Evolutionary conservation across 2,888 invertebrate species (phyloP).

Genomic region (Phrixothrix hirtus): DNA sequence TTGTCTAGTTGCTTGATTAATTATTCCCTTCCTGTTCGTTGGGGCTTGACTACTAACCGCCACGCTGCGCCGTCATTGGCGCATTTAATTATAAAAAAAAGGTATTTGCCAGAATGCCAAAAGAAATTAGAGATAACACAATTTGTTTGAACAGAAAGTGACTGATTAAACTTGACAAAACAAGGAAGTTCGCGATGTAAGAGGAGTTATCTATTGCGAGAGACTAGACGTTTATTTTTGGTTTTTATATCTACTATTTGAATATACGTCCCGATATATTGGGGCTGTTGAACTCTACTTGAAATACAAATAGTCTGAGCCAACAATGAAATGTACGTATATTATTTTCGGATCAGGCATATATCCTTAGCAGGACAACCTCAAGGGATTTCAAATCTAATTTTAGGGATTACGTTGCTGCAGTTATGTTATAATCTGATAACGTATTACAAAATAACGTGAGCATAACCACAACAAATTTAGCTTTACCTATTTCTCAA

Average conservation of each 20-base stretch:
- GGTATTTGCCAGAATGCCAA: too few species aligned
- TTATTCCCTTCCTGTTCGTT: background rate
- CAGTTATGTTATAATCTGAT: too few species aligned
- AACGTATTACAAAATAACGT: too few species aligned
- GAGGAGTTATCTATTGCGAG: conserved; percentile 17
- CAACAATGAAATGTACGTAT: conserved; percentile 28
- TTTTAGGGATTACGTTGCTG: too few species aligned
- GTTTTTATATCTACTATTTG: conserved; percentile 24
- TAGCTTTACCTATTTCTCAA: too few species aligned
- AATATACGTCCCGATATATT: conserved; percentile 10
- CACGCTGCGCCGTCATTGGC: too few species aligned
- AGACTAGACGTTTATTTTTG: conserved; percentile 19
- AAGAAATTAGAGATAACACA: too few species aligned
- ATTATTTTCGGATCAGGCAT: conserved; percentile 18
- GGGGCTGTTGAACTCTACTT: conserved; percentile 24
- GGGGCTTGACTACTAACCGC: background rate
- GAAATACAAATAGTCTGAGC: conserved; percentile 18
- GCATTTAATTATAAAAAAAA: too few species aligned
- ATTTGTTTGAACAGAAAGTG: too few species aligned
- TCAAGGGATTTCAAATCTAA: too few species aligned
- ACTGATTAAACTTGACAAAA: too few species aligned
- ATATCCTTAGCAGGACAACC: conserved; percentile 9
- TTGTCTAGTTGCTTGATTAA: background rate
- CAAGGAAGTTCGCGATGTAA: background rate
- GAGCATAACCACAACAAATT: too few species aligned